Conservation (phyloP, 2,797 vertebrate species). For the Sebastiscus tertius region DNA sequence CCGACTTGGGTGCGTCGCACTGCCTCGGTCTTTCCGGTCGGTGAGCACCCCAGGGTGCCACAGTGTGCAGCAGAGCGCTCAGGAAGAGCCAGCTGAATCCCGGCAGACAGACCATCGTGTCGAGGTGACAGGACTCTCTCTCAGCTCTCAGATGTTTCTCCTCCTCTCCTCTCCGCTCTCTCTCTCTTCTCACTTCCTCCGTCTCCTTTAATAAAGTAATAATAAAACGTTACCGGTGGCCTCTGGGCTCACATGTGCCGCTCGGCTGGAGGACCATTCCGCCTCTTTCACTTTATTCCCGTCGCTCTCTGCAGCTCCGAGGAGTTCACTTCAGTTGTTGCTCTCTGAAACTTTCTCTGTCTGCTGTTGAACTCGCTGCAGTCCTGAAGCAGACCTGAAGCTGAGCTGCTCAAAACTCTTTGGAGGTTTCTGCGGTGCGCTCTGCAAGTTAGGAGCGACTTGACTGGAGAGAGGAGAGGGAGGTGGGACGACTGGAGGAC, state of each 20-base stretch:
- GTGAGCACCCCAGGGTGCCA: constrained; percentile 83
- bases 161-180: constrained; percentile 16
- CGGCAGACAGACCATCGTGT: constrained; percentile 82
- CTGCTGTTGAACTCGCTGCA: constrained; percentile 10
- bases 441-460: constrained; percentile 76
- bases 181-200: constrained; percentile 17
- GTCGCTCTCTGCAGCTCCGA: constrained; percentile 34
- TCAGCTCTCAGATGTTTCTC: constrained; percentile 41
- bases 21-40: constrained; percentile 80
- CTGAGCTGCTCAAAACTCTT: constrained; percentile 51
- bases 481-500: constrained; percentile 74
- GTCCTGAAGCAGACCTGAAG: constrained; percentile 22
- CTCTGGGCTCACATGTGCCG: constrained; percentile 75
- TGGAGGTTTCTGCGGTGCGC: constrained; percentile 70
- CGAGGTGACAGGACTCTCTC: constrained; percentile 70
- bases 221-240: constrained; percentile 57
- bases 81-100: constrained; percentile 85
- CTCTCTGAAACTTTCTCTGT: constrained; percentile 22
- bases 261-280: constrained; percentile 78
- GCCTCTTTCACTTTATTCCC: constrained; percentile 84
- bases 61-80: constrained; percentile 80
- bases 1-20: constrained; percentile 88
- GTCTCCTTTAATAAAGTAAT: constrained; percentile 24
- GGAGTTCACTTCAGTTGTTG: not conserved
- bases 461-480: constrained; percentile 59